Evolutionary conservation across 2,888 invertebrate genomes (phyloP).

Genomic region (Acanthacorydalis orientalis): DNA sequence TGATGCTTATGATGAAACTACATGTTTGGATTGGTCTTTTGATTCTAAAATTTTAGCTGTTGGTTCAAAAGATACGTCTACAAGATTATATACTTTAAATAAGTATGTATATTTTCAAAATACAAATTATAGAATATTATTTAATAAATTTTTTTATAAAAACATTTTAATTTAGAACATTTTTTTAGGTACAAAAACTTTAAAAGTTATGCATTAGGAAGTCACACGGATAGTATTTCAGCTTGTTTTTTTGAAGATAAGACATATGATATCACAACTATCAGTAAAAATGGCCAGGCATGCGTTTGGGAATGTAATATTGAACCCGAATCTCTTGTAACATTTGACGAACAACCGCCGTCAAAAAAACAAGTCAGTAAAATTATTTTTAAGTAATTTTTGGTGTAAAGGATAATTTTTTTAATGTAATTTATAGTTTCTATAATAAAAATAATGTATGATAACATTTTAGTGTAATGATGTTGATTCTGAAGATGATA

Average conservation of each 20-base stretch:
- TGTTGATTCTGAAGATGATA: slow-evolving; percentile 45
- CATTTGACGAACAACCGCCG: slow-evolving; percentile 27
- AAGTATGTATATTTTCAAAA: slow-evolving; percentile 25
- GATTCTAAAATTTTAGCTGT: slow-evolving; percentile 83
- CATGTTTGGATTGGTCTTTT: slow-evolving; percentile 80
- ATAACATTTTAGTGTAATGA: slow-evolving; percentile 8
- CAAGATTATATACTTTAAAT: slow-evolving; percentile 63
- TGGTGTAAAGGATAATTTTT: background rate
- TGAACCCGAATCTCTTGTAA: slow-evolving; percentile 48
- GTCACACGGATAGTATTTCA: slow-evolving; percentile 72
- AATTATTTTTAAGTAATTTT: background rate
- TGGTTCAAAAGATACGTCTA: slow-evolving; percentile 81
- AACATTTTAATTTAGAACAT: background rate
- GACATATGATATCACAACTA: slow-evolving; percentile 68
- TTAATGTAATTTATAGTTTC: background rate
- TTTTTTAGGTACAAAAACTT: slow-evolving; percentile 43
- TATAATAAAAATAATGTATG: background rate
- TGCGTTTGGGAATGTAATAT: slow-evolving; percentile 76
- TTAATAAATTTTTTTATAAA: background rate
- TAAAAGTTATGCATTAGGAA: slow-evolving; percentile 56
- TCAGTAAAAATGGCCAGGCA: slow-evolving; percentile 70
- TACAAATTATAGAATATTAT: background rate
- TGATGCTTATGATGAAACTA: slow-evolving; percentile 68
- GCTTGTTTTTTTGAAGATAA: slow-evolving; percentile 77
- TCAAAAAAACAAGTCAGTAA: slow-evolving; percentile 30